These are phyloP conservation scores for Loris lydekkerianus DNA, from an alignment of 2,797 vertebrate species.

Conservation along the genomic window DNA sequence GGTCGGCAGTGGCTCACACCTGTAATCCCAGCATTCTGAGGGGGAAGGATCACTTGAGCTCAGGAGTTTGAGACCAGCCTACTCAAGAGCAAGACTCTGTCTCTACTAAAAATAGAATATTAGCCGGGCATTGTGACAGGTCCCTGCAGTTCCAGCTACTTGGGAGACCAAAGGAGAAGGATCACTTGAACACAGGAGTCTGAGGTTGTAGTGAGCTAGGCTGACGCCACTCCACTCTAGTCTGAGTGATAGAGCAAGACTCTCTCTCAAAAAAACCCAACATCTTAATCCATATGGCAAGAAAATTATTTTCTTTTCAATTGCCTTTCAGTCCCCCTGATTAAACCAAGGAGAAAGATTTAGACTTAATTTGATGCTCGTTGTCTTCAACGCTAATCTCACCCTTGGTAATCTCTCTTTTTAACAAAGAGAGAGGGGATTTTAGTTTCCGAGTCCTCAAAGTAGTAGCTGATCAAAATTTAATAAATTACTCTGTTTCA, in stretches of 20 bases:
- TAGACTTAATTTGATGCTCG: neutral
- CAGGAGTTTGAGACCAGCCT: neutral
- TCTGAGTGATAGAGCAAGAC: no score
- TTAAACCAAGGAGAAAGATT: slow-evolving; percentile 11
- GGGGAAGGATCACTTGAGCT: neutral
- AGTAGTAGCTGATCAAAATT: neutral
- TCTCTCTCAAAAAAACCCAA: neutral
- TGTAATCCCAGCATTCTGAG: neutral
- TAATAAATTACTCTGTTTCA: neutral
- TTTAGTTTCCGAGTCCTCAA: neutral
- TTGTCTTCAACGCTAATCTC: neutral
- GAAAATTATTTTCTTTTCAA: slow-evolving; percentile 48
- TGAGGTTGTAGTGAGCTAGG: no score
- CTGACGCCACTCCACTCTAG: no score
- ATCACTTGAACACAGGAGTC: no score
- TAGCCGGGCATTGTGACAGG: no score
- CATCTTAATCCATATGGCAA: neutral
- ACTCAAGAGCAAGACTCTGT: neutral
- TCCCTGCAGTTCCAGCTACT: no score
- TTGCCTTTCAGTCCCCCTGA: neutral
- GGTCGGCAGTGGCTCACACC: neutral
- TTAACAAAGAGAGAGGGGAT: neutral
- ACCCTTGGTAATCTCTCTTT: neutral
- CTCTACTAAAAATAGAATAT: no score
- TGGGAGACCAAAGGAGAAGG: no score